These are phyloP conservation scores for Heliconius himera DNA, from an alignment of 1,140 invertebrate species.

Conservation along the genomic window DNA sequence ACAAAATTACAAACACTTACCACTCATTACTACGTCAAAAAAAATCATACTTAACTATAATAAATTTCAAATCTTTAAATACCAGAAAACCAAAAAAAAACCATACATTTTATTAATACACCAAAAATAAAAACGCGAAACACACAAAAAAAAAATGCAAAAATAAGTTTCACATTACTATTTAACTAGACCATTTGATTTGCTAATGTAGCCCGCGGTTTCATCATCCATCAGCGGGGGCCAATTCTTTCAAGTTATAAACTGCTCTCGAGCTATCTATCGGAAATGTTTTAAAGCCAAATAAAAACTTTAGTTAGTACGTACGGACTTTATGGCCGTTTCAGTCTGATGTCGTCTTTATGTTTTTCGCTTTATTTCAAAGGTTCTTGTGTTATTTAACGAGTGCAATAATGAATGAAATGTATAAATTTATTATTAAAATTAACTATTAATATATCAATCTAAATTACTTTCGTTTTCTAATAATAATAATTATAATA, in stretches of 20 bases:
- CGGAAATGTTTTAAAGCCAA: slow-evolving; percentile 37
- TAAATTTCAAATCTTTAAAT: not conserved
- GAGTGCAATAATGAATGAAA: not conserved
- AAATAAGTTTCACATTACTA: slow-evolving; percentile 26
- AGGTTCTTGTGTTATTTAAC: not conserved
- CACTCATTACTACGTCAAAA: too few relatives aligned
- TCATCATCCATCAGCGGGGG: slow-evolving; percentile 35
- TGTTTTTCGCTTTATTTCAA: slow-evolving; percentile 11
- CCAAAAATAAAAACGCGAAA: not conserved
- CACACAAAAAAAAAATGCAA: not conserved
- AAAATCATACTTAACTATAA: too few relatives aligned
- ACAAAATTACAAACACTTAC: too few relatives aligned
- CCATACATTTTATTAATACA: not conserved
- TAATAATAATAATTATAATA: too few relatives aligned
- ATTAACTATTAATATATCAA: not conserved
- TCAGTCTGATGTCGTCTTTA: slow-evolving; percentile 25
- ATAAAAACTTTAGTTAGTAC: slow-evolving; percentile 35
- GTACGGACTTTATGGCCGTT: slow-evolving; percentile 21
- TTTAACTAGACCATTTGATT: slow-evolving; percentile 37
- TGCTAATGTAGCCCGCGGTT: slow-evolving; percentile 38
- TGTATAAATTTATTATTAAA: not conserved
- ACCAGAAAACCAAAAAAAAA: not conserved
- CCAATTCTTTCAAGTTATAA: slow-evolving; percentile 41
- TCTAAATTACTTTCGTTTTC: too few relatives aligned
- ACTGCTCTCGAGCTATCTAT: slow-evolving; percentile 34